Percentiles rank a stretch among this genome's conserved stretches.
Conservation (phyloP, 2,113 vertebrate species). For the Zosterops japonicus region DNA sequence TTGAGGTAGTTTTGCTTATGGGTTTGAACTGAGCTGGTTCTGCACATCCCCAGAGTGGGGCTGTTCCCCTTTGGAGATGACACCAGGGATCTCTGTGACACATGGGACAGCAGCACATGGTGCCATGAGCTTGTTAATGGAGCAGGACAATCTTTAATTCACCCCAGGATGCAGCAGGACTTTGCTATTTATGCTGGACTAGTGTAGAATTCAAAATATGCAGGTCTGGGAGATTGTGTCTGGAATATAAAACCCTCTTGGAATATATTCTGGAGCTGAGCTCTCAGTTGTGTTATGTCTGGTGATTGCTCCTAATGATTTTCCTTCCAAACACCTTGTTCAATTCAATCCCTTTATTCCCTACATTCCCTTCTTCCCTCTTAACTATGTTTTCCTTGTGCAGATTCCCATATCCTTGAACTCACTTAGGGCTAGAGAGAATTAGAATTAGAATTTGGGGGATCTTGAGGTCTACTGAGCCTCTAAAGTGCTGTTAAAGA, state of each 20-base stretch:
- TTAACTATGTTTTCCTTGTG: rapidly evolving
- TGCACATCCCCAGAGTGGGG: background rate
- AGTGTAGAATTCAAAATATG: background rate
- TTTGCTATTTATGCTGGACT: background rate
- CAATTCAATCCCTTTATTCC: background rate
- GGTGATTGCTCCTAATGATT: background rate
- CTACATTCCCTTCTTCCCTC: background rate
- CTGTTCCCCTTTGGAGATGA: background rate
- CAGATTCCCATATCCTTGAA: background rate
- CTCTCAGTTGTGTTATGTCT: background rate
- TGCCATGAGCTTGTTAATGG: background rate
- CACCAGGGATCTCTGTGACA: background rate
- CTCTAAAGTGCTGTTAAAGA: background rate
- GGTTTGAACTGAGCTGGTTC: background rate
- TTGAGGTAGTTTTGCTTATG: rapidly evolving
- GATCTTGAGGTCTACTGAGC: background rate
- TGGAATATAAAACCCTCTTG: background rate
- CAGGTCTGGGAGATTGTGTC: background rate
- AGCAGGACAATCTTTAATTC: background rate
- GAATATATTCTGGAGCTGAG: background rate
- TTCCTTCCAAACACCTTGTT: background rate
- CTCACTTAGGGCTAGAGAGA: background rate
- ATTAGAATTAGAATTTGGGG: background rate
- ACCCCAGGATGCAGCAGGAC: background rate
- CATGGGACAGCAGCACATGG: background rate